Conservation (phyloP, 1,140 invertebrate species). For the Micrasema longulum region DNA sequence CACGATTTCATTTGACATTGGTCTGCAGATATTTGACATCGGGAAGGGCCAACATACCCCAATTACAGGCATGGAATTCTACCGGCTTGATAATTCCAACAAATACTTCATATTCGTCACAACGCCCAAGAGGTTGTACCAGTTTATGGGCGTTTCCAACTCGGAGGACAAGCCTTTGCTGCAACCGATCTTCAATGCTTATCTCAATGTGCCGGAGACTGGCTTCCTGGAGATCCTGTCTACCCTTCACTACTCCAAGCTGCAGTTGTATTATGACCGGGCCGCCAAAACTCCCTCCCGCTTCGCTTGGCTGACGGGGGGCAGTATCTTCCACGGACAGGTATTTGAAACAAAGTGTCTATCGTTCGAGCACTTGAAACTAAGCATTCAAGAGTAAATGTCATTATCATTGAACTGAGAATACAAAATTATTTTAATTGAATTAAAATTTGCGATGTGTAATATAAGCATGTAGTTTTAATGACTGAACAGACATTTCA, state of each 20-base stretch:
- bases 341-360: conserved; percentile 66
- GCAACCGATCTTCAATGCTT: conserved; percentile 84
- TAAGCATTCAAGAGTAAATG: no score
- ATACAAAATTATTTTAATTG: no score
- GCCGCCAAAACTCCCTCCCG: conserved; percentile 75
- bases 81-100: conserved; percentile 76
- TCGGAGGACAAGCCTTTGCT: conserved; percentile 84
- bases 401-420: no score
- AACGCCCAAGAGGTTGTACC: conserved; percentile 85
- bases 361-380: no score
- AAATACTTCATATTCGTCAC: conserved; percentile 86
- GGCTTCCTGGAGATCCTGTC: conserved; percentile 82
- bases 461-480: no score
- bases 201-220: conserved; percentile 80
- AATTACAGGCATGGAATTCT: conserved; percentile 89
- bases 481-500: no score
- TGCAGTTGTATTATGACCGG: conserved; percentile 83
- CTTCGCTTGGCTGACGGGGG: conserved; percentile 90
- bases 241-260: conserved; percentile 80
- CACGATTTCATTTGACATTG: neutral
- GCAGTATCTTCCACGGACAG: conserved; percentile 78
- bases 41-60: conserved; percentile 80
- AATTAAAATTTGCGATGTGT: no score
- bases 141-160: conserved; percentile 82
- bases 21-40: conserved; percentile 85